A percentile compares a stretch with the other conserved stretches of the same genome.
Evolutionary conservation across 1,140 invertebrate genomes (phyloP).

Genomic region (Zaprionus kolodkinae): DNA sequence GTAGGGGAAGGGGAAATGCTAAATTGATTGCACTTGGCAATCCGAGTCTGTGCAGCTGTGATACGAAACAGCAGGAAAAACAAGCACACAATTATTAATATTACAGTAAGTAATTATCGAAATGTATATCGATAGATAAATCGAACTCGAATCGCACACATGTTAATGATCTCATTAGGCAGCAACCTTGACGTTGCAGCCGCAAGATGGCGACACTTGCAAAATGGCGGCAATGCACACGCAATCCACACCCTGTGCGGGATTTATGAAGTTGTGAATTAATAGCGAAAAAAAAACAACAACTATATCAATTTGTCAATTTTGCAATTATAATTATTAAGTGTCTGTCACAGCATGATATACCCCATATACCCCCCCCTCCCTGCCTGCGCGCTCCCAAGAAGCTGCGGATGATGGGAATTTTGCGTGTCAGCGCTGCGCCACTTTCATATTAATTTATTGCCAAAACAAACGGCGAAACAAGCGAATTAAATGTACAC

Average conservation of each 20-base stretch:
- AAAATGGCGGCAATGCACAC: not conserved
- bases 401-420: slow-evolving; percentile 47
- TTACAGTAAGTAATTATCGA: too few species aligned
- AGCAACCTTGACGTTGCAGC: slow-evolving; percentile 30
- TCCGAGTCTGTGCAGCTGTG: slow-evolving; percentile 17
- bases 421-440: slow-evolving; percentile 63
- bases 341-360: not conserved
- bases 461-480: slow-evolving; percentile 45
- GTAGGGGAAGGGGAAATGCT: not conserved
- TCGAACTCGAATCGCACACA: slow-evolving; percentile 3
- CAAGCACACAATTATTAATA: not conserved
- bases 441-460: slow-evolving; percentile 26
- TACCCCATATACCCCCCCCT: not conserved
- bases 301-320: not conserved
- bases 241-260: slow-evolving; percentile 9
- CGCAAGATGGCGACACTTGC: slow-evolving; percentile 25
- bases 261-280: not conserved
- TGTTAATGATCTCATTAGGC: slow-evolving; percentile 33
- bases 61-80: slow-evolving; percentile 8
- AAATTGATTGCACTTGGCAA: too few species aligned
- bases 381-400: not conserved
- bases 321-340: slow-evolving; percentile 5
- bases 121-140: not conserved
- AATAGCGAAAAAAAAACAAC: not conserved
- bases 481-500: slow-evolving; percentile 10